Evolutionary conservation across 2,113 vertebrate genomes (phyloP), one percentile per base, ranked within the genome.

Genomic region (Hippocampus barbouri): DNA sequence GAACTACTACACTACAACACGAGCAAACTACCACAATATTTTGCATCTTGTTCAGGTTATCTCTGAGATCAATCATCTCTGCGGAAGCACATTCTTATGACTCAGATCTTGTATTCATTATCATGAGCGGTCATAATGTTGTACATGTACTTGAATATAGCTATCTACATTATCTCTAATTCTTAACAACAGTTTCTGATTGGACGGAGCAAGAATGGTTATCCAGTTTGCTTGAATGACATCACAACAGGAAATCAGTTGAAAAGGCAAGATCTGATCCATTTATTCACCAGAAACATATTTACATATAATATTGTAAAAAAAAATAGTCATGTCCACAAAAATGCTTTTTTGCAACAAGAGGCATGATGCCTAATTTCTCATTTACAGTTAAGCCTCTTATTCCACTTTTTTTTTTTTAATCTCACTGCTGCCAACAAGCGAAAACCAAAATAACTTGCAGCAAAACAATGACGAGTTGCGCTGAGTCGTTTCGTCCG

Each of bases 201-300:
- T 40, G 18, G 1, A 14, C 27, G 11, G 4, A n/a, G 40, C 5
- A 12, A 64, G 2, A 21, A 3, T 15, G 7, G 8, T 59, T 21
- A n/a, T 12, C 21, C n/a, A 12, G 27, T 68, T 41, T 15, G 30
- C 63, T 6, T 1, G 43, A 41, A 27, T 47, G 0, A 45, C 23
- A 73, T 66, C 2, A 20, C n/a, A 14, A 73, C 3, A 54, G n/a
- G 4, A 45, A 65, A 6, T 41, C 30, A 30, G 41, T 0, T 82
- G 64, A 88, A 89, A 89, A 90, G 79, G 77, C 77, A 85, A 82
- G 67, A 81, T 73, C 71, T 23, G 69, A 77, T 74, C 56, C 15
- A 71, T 90, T 90, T 88, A 90, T 91, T 90, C 54, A 47, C 66
- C 74, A 68, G 68, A 66, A 72, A 77, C 41, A 75, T 87, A 87